Base-by-base conservation (phyloP, 37 sponge, comb jelly and placozoan species). In the Halichondria panicea region DNA sequence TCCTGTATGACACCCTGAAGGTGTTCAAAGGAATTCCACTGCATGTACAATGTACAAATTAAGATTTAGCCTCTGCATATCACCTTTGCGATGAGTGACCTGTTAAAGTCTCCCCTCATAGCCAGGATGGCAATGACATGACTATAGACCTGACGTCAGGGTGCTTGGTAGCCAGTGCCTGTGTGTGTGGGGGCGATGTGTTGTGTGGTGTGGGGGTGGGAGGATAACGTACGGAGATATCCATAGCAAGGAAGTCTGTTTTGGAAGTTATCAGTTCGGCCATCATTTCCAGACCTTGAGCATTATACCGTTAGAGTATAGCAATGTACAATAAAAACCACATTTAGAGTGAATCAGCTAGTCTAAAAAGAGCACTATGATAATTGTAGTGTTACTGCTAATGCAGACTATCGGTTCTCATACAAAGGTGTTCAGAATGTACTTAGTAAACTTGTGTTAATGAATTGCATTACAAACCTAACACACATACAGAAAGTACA, bases 51-150 rank as follows among this genome's bases (percentile, higher is more conserved):
- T n/a, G n/a, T n/a, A n/a, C n/a, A n/a, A n/a, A n/a, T n/a, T n/a
- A n/a, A n/a, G n/a, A n/a, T n/a, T n/a, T n/a, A n/a, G n/a, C n/a
- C n/a, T n/a, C n/a, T n/a, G n/a, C n/a, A n/a, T 59, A 9, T 3
- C 36, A 82, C 84, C 84, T 89, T 76, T 13, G n/a, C 43, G 35
- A 66, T 68, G 25, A 60, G 24, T n/a, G 30, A 59, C 74, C 81
- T 81, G 63, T 60, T 81, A 43, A 91, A 42, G 53, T 91, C 91
- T 30, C 86, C 86, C 74, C 91, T 76, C 78, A 85, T 84, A 7
- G 91, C 86, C 13, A 91, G 74, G 11, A 91, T 52, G 41, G 86
- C 91, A n/a, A 85, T 35, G 33, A 91, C 66, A 34, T 91, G 91
- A 24, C 76, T 53, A n/a, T n/a, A 11, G 69, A n/a, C 50, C 63